Evolutionary conservation across 2,113 vertebrate species (phyloP), one percentile per base, ranked within the genome.

Genomic region (Choloepus hoffmanni): DNA sequence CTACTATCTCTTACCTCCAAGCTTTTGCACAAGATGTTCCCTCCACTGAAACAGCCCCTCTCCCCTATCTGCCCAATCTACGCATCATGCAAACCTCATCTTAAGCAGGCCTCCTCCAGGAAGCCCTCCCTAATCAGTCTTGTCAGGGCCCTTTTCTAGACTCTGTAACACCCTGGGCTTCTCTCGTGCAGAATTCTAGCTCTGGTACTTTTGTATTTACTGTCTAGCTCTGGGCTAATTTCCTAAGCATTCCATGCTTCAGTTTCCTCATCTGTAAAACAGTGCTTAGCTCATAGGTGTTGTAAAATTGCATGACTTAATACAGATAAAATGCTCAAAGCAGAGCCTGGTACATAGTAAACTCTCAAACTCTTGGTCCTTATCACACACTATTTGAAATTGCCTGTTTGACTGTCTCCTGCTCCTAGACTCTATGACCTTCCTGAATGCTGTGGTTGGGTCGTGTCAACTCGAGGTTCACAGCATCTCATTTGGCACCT

Each of bases 191-290:
- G 73, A 85, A 55, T 45, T 76, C 70, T 58, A 67, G 21, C 45
- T 60, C 23, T 19, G 19, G 14, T 48, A 3, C 55, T 33, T 50
- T 89, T 28, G 19, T 14, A 36, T 50, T 45, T 36, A 16, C 70
- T 73, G 40, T 77, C 16, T 26, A 50, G 18, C 18, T 86, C 76
- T 67, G 63, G 36, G 36, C 18, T 45, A 58, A 58, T 89, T 55
- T 48, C 40, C 45, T 77, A 50, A 65, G 10, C 19, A 65, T 24
- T 72, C 43, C 5, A 10, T 72, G 63, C n/a, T 30, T 68, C 78
- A 12, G 55, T 84, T 92, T 82, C 28, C 48, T 92, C n/a, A 9
- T 82, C 40, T 76, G 3, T 93, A 15, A 92, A 90, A 92, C 7
- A 15, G 65, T 23, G 36, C 30, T 94, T 68, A 68, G 73, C n/a